These are phyloP conservation scores for Aphaenogaster rudis DNA, from an alignment of 1,140 invertebrate species.

Conservation along the genomic window DNA sequence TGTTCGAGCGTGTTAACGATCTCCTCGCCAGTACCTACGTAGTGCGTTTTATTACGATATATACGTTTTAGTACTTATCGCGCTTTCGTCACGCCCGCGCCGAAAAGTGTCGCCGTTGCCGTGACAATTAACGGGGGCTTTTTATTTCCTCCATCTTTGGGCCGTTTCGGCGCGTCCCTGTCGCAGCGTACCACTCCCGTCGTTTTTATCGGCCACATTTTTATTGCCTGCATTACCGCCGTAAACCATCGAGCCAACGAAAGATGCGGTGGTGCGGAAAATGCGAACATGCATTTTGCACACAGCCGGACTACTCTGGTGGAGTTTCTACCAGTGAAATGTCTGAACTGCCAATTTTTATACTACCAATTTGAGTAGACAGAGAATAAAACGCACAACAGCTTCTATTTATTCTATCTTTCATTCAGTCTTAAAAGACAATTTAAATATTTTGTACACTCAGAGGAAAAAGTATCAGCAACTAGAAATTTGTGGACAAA, in stretches of 20 bases:
- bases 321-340: not conserved
- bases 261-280: conserved; percentile 54
- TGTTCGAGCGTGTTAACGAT: conserved; percentile 76
- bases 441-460: not conserved
- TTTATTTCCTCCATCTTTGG: conserved; percentile 42
- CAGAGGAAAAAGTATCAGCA: too few species aligned
- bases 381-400: not conserved
- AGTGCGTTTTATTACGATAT: conserved; percentile 62
- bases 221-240: conserved; percentile 47
- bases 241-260: conserved; percentile 54
- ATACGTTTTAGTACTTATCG: conserved; percentile 37
- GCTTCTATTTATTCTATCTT: not conserved
- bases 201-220: conserved; percentile 63
- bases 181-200: conserved; percentile 33
- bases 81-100: not conserved
- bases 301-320: not conserved
- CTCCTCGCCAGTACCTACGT: conserved; percentile 47
- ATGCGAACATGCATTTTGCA: conserved; percentile 43
- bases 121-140: conserved; percentile 47
- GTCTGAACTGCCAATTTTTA: conserved; percentile 17
- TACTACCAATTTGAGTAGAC: not conserved
- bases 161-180: conserved; percentile 25
- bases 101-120: conserved; percentile 25
- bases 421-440: not conserved
- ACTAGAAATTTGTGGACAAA: too few species aligned